These are phyloP conservation scores for Caenorhabditis latens DNA, from an alignment of 1,140 invertebrate genomes.

Conservation along the genomic window DNA sequence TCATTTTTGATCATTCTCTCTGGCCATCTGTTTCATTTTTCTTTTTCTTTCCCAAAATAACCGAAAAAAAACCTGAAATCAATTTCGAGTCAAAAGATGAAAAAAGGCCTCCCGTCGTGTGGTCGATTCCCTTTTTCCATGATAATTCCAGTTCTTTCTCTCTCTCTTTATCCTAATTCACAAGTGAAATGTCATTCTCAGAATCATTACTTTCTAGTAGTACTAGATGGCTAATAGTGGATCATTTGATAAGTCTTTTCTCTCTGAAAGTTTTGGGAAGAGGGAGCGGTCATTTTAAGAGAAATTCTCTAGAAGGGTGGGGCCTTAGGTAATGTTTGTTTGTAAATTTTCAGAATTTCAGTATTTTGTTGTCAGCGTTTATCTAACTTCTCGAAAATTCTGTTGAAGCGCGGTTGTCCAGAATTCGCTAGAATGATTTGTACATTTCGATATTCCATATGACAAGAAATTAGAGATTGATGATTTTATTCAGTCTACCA, in stretches of 20 bases:
- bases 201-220: constrained; percentile 12
- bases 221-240: neutral
- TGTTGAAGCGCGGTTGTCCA: too few species aligned
- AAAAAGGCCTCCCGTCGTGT: neutral
- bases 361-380: too few species aligned
- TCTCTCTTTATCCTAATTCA: neutral
- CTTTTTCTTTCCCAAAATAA: neutral
- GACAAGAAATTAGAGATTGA: too few species aligned
- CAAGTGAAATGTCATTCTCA: neutral
- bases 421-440: too few species aligned
- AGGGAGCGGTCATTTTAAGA: too few species aligned
- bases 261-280: neutral
- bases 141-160: constrained; percentile 18
- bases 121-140: neutral
- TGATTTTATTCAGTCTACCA: too few species aligned
- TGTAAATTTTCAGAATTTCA: neutral
- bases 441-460: too few species aligned
- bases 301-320: too few species aligned
- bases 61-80: constrained; percentile 10
- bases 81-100: neutral
- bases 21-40: neutral
- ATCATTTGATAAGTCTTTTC: too few species aligned
- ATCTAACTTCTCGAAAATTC: too few species aligned
- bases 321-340: neutral
- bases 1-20: constrained; percentile 3